Base-by-base conservation (phyloP, 2,113 vertebrate species). In the Syngnathus typhle region DNA sequence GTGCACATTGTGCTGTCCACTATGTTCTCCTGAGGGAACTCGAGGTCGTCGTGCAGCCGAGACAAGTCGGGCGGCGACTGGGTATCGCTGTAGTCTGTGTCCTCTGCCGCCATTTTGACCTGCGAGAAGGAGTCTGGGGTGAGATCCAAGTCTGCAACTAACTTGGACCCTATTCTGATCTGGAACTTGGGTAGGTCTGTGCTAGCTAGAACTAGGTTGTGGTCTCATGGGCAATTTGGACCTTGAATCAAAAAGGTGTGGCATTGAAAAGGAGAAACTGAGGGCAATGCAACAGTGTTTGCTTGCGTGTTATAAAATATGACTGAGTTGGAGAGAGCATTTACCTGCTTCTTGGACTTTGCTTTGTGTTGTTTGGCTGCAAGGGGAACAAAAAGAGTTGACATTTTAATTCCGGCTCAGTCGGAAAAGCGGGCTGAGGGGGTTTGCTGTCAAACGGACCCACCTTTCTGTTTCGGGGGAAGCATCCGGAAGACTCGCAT, bases 401-500 rank as follows among this genome's bases (percentile, higher is more conserved):
- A 36, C 44, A 32, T 65, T n/a, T 60, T 27, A 7, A 16, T 58
- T 58, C 7, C 7, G 2, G 27, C 15, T 18, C 1, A 23, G n/a
- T 55, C 1, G 5, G 4, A 12, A 55, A 27, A 5, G 21, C 27
- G 1, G 1, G 0, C 10, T 6, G 5, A 27, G 23, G 52, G 1
- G 52, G 7, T 12, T 12, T 23, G 23, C 5, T 2, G 32, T 38
- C 44, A 15, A 11, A 13, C 23, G 55, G 83, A 87, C 64, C 88
- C 86, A 91, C 90, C 85, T 86, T 79, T 87, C n/a, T 61, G 67
- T 84, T 95, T 98, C 0, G 81, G 78, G 0, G 93, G 93, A 44
- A 99, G 85, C 94, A 99, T 97, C 77, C 85, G 92, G 89, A 98
- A 99, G 9, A 99, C 95, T 0, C 97, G 90, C 72, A 96, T 88